Conservation (phyloP, 2,113 vertebrate genomes). For the Stercorarius parasiticus region DNA sequence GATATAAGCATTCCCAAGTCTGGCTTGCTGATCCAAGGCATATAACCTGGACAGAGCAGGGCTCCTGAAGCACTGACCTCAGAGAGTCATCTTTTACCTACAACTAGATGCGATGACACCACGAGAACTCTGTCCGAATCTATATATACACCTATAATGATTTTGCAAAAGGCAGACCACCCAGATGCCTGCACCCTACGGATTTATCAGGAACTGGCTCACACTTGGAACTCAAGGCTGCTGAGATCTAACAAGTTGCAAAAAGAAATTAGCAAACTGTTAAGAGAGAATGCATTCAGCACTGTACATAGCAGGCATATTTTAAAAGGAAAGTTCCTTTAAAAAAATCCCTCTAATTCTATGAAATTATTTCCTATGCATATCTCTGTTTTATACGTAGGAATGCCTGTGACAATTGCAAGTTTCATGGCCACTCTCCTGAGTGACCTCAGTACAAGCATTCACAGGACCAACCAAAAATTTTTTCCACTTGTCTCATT, state of each 20-base stretch:
- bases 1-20: neutral
- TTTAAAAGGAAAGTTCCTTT: neutral
- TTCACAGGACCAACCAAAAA: neutral
- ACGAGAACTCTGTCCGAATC: neutral
- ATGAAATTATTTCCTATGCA: neutral
- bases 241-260: neutral
- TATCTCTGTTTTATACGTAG: neutral
- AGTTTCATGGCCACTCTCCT: neutral
- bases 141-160: neutral
- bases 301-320: neutral
- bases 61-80: neutral
- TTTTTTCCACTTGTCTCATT: neutral
- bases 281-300: neutral
- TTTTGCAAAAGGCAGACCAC: neutral
- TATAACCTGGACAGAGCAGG: neutral
- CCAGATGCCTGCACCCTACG: neutral
- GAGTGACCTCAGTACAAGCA: neutral
- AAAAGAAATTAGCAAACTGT: neutral
- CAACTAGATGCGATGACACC: neutral
- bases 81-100: neutral
- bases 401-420: neutral
- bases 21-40: constrained; percentile 5
- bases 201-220: neutral
- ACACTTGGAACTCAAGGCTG: neutral
- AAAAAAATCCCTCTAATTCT: neutral